A percentile compares a stretch with the other conserved stretches of the same genome.
These are phyloP conservation scores for Cantharis nigra DNA, from an alignment of 2,888 invertebrate genomes.

Conservation along the genomic window DNA sequence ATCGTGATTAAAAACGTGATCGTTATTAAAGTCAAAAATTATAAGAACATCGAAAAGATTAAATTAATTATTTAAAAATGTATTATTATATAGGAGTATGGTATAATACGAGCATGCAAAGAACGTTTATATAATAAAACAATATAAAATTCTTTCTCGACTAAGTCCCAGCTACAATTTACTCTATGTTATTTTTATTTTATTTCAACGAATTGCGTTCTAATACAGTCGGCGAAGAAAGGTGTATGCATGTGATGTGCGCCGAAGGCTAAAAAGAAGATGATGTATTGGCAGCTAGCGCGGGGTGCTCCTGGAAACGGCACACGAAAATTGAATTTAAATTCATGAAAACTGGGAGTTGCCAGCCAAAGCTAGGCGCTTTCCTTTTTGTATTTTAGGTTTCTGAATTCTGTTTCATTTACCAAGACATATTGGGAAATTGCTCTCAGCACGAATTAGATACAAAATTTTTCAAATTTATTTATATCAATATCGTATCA, in stretches of 20 bases:
- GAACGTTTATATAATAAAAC: background rate
- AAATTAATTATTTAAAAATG: background rate
- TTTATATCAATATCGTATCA: slow-evolving; percentile 1
- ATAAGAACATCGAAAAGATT: background rate
- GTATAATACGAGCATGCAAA: background rate
- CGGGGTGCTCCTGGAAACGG: slow-evolving; percentile 47
- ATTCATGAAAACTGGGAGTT: slow-evolving; percentile 55
- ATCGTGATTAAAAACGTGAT: too few species aligned
- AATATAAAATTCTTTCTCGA: slow-evolving; percentile 7
- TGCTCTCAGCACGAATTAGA: slow-evolving; percentile 5
- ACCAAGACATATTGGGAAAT: slow-evolving; percentile 23
- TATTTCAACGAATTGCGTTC: slow-evolving; percentile 32
- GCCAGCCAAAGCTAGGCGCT: slow-evolving; percentile 37
- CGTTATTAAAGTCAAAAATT: background rate
- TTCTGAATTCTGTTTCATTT: slow-evolving; percentile 29
- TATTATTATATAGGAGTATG: background rate
- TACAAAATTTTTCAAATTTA: background rate
- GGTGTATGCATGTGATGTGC: slow-evolving; percentile 45
- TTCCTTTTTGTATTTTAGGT: slow-evolving; percentile 29
- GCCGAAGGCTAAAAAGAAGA: slow-evolving; percentile 47
- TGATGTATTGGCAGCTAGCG: slow-evolving; percentile 51
- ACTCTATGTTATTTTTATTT: slow-evolving; percentile 32
- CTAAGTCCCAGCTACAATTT: slow-evolving; percentile 20
- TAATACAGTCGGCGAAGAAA: slow-evolving; percentile 39
- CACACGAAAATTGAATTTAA: slow-evolving; percentile 55